phyloP scores from a whole-genome alignment of 1,140 invertebrate genomes.

The Caerostris darwini region DNA sequence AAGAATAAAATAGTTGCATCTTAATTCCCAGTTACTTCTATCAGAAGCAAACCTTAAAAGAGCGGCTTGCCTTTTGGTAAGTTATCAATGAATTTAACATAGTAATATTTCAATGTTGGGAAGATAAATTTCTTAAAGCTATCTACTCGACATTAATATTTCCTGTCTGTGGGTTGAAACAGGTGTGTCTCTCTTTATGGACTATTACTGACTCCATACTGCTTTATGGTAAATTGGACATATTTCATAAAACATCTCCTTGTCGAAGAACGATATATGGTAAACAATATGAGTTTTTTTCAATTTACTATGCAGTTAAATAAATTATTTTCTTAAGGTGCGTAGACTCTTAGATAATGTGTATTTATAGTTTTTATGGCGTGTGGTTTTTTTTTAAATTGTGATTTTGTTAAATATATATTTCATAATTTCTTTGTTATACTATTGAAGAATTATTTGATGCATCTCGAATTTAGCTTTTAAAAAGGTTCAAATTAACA shows the following conservation, averaged over 20 bases:
- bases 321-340: not conserved
- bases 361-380: too few species aligned
- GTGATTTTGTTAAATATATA: too few species aligned
- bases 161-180: not conserved
- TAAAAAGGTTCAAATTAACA: too few species aligned
- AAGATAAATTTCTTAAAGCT: constrained; percentile 8
- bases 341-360: too few species aligned
- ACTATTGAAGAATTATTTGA: too few species aligned
- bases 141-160: not conserved
- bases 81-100: not conserved
- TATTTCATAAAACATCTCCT: not conserved
- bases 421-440: too few species aligned
- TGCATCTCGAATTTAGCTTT: too few species aligned
- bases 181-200: constrained; percentile 20
- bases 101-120: not conserved
- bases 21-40: too few species aligned
- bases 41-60: too few species aligned
- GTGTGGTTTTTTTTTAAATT: too few species aligned
- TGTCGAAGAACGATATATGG: not conserved
- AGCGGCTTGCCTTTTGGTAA: too few species aligned
- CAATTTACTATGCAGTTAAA: not conserved
- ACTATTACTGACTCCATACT: constrained; percentile 3
- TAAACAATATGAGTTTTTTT: not conserved
- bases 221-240: not conserved
- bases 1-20: too few species aligned